A percentile compares a stretch with the other conserved stretches of the same genome.
These are phyloP conservation scores for Heliconius hermathena DNA, from an alignment of 1,140 invertebrate species.

Conservation along the genomic window DNA sequence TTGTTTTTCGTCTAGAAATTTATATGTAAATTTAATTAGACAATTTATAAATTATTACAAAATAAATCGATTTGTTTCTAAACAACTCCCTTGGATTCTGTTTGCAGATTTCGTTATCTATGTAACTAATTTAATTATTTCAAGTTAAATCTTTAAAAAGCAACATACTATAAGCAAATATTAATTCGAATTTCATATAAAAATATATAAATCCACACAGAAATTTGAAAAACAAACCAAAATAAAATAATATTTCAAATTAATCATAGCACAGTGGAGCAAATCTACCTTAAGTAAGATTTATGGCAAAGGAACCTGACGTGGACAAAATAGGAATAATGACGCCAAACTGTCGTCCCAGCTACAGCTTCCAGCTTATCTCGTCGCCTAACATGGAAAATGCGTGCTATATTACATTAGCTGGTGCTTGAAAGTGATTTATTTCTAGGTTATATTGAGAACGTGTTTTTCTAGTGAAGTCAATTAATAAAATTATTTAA, in stretches of 20 bases:
- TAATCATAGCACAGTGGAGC: constrained; percentile 9
- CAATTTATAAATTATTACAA: no score
- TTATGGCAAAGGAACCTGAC: constrained; percentile 27
- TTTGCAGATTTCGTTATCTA: no score
- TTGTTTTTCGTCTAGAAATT: no score
- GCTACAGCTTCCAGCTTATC: constrained; percentile 17
- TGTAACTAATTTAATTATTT: no score
- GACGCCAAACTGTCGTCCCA: constrained; percentile 23
- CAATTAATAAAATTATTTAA: background rate
- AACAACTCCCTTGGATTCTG: no score
- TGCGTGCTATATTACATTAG: constrained; percentile 8
- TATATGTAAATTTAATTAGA: no score
- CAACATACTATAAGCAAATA: no score
- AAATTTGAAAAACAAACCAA: no score
- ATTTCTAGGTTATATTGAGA: background rate
- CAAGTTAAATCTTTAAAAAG: no score
- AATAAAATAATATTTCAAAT: background rate
- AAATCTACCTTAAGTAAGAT: constrained; percentile 30
- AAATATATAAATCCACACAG: no score
- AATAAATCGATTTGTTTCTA: no score
- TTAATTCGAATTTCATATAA: no score
- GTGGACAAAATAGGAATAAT: constrained; percentile 37
- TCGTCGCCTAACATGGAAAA: constrained; percentile 21
- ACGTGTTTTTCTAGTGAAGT: background rate
- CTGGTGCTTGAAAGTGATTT: background rate